Base-by-base conservation (phyloP, 2,888 invertebrate species). In the Digitonthophagus gazella region DNA sequence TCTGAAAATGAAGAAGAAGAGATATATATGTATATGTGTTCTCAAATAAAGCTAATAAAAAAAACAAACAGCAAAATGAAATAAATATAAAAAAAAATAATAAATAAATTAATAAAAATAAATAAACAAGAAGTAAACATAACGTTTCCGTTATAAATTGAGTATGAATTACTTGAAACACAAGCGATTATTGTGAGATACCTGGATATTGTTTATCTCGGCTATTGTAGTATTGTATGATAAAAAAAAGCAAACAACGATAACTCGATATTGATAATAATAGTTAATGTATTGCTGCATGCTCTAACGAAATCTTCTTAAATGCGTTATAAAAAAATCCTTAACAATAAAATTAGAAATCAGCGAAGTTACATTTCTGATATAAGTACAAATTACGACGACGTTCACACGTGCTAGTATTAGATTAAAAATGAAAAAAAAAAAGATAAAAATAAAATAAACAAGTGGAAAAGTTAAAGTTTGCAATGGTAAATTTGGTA, bases 271-370 rank as follows among this genome's bases (percentile, higher is more conserved):
- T 67, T 64, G 64, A 70, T 64, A 64, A 44, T 61, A 69, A 67
- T 71, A 73, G 67, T 72, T 72, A 73, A 73, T 72, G 69, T 75
- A 72, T 74, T 73, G 73, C 68, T 75, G 75, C 75, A 75, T 75
- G 75, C 73, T 68, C 15, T 54, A 65, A 28, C 28, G 16, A 54
- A 44, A 44, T 44, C 28, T 44, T 44, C 28, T 44, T 44, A 44
- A 44, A 44, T 44, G 28, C 28, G 28, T 44, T 44, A 68, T 69
- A 67, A 69, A 66, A 66, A 19, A 61, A 63, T 67, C 67, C 54
- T 67, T 55, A 44, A 54, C 66, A 70, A 69, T 19, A 67, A 67
- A 65, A 66, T 18, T 63, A 71, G 56, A 67, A 56, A 67, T 63
- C 65, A 63, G 67, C 28, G 28, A 71, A 44, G 28, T 44, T 61